Evolutionary conservation across 2,113 vertebrate species (phyloP).

Genomic region (Cyphomyrus plagiostoma): DNA sequence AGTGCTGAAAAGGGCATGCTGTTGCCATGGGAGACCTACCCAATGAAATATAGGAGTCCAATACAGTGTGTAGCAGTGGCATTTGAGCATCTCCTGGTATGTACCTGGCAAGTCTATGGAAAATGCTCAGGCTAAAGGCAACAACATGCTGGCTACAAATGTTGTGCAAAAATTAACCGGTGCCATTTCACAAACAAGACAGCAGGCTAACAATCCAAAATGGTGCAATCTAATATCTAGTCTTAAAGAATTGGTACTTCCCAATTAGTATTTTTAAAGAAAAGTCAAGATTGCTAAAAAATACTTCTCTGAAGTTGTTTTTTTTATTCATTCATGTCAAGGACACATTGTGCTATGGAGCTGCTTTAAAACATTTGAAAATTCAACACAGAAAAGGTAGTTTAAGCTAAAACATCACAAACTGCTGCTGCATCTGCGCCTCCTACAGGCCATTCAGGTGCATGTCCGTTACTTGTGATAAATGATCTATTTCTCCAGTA

Average conservation of each 20-base stretch:
- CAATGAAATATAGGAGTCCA: slow-evolving; percentile 8
- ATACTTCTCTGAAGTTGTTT: neutral
- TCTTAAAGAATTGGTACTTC: neutral
- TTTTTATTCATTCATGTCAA: neutral
- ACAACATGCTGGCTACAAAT: neutral
- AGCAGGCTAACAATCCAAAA: neutral
- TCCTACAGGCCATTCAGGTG: neutral
- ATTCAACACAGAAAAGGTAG: neutral
- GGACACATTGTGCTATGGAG: neutral
- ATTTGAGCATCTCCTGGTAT: neutral
- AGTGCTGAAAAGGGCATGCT: slow-evolving; percentile 22
- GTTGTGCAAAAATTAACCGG: neutral
- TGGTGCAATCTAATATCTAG: neutral
- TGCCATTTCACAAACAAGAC: neutral
- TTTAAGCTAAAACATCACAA: neutral
- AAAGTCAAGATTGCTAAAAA: neutral
- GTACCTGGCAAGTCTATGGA: neutral
- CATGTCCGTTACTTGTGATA: neutral
- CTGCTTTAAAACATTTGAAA: neutral
- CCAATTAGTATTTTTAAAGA: neutral
- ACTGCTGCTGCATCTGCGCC: neutral
- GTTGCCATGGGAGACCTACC: slow-evolving; percentile 35
- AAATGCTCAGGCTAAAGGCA: neutral
- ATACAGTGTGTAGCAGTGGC: neutral
- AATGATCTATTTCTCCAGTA: neutral